Evolutionary conservation across 2,113 vertebrate species (phyloP).

Genomic region (Lepisosteus oculatus): DNA sequence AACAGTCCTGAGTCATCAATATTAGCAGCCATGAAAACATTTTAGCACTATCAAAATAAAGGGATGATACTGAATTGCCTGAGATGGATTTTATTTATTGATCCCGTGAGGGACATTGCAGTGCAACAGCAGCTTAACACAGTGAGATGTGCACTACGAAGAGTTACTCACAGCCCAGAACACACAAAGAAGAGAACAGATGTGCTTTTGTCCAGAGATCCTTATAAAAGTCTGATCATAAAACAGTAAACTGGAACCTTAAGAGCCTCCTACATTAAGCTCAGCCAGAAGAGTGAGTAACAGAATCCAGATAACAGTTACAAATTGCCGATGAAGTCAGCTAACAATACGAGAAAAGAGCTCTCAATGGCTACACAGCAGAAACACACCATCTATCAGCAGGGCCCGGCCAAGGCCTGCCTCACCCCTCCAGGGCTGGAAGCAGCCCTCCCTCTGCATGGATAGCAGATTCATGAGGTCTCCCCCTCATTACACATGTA

Average conservation of each 20-base stretch:
- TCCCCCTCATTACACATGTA: background rate
- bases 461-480: background rate
- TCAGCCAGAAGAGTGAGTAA: background rate
- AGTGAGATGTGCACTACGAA: too few relatives aligned
- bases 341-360: background rate
- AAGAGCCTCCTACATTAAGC: background rate
- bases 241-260: background rate
- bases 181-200: too few relatives aligned
- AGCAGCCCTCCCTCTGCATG: background rate
- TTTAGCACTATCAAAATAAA: too few relatives aligned
- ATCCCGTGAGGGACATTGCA: too few relatives aligned
- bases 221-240: background rate
- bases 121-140: too few relatives aligned
- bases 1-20: too few relatives aligned
- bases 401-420: background rate
- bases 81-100: too few relatives aligned
- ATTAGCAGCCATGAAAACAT: too few relatives aligned
- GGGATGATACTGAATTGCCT: too few relatives aligned
- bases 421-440: background rate
- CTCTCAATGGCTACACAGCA: background rate
- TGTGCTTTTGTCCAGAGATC: background rate
- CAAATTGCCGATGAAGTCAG: background rate
- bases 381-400: background rate
- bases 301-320: background rate
- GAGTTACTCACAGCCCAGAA: too few relatives aligned